Evolutionary conservation across 2,797 vertebrate species (phyloP).

Genomic region (Sitta carolinensis): DNA sequence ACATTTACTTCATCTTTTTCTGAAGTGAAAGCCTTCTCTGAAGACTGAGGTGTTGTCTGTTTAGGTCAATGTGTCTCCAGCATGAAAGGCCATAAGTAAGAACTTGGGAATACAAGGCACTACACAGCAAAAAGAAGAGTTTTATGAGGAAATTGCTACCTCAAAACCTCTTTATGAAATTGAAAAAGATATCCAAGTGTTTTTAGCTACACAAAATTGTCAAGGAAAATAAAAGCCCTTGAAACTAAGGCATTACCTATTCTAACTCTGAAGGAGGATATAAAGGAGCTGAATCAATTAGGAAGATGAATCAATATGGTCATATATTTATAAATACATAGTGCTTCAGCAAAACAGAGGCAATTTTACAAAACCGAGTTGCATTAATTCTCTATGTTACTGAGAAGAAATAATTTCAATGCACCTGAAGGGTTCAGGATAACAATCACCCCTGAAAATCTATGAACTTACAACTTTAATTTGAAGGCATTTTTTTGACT

Average conservation of each 20-base stretch:
- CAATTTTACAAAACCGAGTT: neutral
- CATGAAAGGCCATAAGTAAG: conserved; percentile 18
- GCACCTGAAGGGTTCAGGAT: neutral
- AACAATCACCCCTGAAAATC: neutral
- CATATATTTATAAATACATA: neutral
- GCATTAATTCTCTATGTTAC: neutral
- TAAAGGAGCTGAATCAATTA: neutral
- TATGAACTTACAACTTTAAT: neutral
- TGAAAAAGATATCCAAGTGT: neutral
- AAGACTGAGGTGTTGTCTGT: neutral
- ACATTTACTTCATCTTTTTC: neutral
- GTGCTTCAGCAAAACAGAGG: neutral
- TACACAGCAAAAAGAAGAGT: neutral
- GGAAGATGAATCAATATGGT: neutral
- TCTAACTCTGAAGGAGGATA: neutral
- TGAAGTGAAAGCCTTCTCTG: neutral
- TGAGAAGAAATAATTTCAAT: neutral
- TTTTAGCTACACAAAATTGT: neutral
- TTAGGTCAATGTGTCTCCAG: conserved; percentile 11
- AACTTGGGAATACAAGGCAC: neutral
- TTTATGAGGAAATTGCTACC: neutral
- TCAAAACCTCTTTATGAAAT: neutral
- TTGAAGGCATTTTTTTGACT: neutral
- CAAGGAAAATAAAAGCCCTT: neutral
- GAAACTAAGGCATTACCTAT: neutral